Evolutionary conservation across 2,888 invertebrate species (phyloP).

Genomic region (Erynnis tages): DNA sequence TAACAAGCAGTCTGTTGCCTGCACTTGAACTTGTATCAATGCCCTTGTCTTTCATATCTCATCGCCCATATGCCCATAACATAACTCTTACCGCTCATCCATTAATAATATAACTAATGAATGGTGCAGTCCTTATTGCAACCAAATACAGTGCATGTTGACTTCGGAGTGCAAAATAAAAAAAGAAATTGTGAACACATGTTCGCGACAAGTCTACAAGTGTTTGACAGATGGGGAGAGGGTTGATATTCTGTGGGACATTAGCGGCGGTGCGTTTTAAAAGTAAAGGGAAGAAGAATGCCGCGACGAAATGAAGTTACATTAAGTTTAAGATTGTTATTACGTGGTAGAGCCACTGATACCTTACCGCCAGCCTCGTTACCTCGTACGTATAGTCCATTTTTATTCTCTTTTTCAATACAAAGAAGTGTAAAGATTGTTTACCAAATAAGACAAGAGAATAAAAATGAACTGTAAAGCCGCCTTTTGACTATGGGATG

Average conservation of each 20-base stretch:
- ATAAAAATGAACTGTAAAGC: too few relatives aligned
- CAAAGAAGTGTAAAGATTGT: too few relatives aligned
- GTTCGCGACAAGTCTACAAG: slow-evolving; percentile 39
- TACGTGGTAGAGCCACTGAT: too few relatives aligned
- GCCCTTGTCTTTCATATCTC: slow-evolving; percentile 3
- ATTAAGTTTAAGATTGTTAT: too few relatives aligned
- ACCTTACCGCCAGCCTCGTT: too few relatives aligned
- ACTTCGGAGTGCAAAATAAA: background rate
- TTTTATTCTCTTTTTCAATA: too few relatives aligned
- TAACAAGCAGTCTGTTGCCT: background rate
- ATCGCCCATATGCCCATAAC: background rate
- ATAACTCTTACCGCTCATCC: background rate
- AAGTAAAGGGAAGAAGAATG: background rate
- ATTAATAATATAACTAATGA: too few relatives aligned
- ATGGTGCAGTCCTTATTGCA: background rate
- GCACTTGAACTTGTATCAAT: slow-evolving; percentile 10
- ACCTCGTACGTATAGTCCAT: too few relatives aligned
- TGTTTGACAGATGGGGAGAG: slow-evolving; percentile 46
- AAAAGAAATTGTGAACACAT: slow-evolving; percentile 41
- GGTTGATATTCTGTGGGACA: background rate
- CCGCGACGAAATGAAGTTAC: too few relatives aligned
- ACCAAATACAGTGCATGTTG: background rate
- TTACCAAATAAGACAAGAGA: too few relatives aligned
- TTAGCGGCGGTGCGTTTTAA: background rate
- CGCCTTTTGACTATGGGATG: too few relatives aligned